These are phyloP conservation scores for Drosophila anomalata DNA, from an alignment of 2,888 invertebrate genomes.

Conservation along the genomic window DNA sequence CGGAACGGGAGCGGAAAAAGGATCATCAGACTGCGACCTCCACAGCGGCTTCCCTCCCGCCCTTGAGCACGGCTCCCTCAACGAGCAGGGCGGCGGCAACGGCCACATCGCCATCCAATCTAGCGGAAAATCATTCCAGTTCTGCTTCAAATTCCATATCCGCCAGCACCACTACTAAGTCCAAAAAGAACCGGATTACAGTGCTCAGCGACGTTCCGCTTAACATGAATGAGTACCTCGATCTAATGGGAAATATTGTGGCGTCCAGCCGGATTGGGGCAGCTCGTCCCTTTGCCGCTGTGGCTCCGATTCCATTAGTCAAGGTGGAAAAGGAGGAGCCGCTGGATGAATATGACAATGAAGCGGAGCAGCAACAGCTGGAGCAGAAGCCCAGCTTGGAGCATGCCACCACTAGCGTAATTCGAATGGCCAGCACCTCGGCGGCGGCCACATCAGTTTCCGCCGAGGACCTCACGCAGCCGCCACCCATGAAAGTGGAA, in stretches of 20 bases:
- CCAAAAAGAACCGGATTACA: slow-evolving; percentile 80
- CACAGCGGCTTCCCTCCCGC: slow-evolving; percentile 12
- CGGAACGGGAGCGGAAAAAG: slow-evolving; percentile 17
- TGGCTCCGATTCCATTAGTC: slow-evolving; percentile 76
- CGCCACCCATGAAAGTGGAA: slow-evolving; percentile 66
- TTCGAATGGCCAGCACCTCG: slow-evolving; percentile 81
- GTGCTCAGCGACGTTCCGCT: slow-evolving; percentile 84
- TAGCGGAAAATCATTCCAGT: slow-evolving; percentile 39
- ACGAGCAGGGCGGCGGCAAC: slow-evolving; percentile 57
- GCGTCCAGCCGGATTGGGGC: slow-evolving; percentile 81
- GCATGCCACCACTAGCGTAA: slow-evolving; percentile 83
- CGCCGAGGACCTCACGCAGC: slow-evolving; percentile 74
- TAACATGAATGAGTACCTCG: slow-evolving; percentile 83
- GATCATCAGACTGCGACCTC: background rate
- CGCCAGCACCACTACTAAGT: slow-evolving; percentile 48
- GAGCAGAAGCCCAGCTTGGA: slow-evolving; percentile 60
- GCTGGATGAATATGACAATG: slow-evolving; percentile 73
- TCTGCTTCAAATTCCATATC: slow-evolving; percentile 41
- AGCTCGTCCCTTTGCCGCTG: slow-evolving; percentile 67
- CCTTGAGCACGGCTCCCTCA: slow-evolving; percentile 53
- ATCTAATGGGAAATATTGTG: slow-evolving; percentile 83
- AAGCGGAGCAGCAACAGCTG: slow-evolving; percentile 18
- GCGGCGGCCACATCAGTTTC: slow-evolving; percentile 3
- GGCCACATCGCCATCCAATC: slow-evolving; percentile 4
- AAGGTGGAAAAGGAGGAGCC: slow-evolving; percentile 82